These are phyloP conservation scores for Pterocles burchelli DNA, from an alignment of 2,113 vertebrate genomes.

Conservation along the genomic window DNA sequence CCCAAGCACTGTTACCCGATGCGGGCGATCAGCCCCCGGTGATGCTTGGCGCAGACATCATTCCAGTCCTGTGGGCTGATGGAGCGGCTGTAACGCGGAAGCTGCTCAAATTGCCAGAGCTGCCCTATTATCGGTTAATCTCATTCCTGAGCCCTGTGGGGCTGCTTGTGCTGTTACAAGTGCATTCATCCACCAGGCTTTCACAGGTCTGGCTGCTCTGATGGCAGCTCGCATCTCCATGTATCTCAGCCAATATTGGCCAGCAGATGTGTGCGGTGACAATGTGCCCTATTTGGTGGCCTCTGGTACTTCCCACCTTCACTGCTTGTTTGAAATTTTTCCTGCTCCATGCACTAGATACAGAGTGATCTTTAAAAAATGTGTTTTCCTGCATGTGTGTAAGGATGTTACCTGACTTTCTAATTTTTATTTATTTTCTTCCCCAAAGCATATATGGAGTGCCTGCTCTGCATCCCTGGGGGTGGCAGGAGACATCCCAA, in stretches of 20 bases:
- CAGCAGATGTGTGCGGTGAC: background rate
- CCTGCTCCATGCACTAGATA: background rate
- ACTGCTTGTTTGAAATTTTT: background rate
- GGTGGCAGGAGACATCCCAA: background rate
- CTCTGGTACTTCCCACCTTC: background rate
- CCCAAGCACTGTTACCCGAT: accelerated
- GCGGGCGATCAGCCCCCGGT: accelerated
- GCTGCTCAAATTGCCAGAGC: background rate
- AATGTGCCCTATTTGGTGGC: background rate
- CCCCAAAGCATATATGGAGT: background rate
- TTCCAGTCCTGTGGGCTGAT: background rate
- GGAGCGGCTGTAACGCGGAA: background rate
- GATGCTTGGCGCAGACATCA: accelerated
- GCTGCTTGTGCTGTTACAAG: background rate
- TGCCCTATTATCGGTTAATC: background rate
- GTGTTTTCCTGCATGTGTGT: background rate
- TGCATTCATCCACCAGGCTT: background rate
- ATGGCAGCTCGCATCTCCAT: accelerated
- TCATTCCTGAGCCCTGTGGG: background rate
- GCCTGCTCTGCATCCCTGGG: background rate
- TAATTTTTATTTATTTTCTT: background rate
- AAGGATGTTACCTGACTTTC: background rate
- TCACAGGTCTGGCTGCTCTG: background rate
- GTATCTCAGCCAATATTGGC: background rate
- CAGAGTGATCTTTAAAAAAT: background rate